Evolutionary conservation across 2,113 vertebrate species (phyloP).

Genomic region (Otus sunia): DNA sequence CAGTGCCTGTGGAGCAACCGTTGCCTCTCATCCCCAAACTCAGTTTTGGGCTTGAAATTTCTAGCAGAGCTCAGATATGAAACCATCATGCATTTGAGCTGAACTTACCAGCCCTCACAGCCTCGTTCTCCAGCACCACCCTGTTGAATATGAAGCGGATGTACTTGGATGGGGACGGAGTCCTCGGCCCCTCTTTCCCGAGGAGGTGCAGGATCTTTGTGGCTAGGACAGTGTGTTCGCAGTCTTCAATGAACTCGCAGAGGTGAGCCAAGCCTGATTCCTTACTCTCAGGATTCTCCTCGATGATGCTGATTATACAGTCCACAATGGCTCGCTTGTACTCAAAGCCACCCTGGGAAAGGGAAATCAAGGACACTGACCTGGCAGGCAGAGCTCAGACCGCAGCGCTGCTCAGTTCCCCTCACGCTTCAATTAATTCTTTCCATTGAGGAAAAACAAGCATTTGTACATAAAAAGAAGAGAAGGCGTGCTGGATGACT

Average conservation of each 20-base stretch:
- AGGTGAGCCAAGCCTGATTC: conserved; percentile 94
- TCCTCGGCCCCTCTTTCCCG: conserved; percentile 93
- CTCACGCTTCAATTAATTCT: not conserved
- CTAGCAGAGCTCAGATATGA: not conserved
- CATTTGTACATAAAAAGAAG: not conserved
- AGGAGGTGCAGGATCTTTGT: conserved; percentile 96
- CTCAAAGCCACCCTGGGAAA: conserved; percentile 91
- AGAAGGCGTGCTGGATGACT: not conserved
- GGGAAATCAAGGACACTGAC: not conserved
- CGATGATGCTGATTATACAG: conserved; percentile 95
- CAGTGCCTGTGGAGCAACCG: not conserved
- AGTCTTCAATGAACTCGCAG: conserved; percentile 98
- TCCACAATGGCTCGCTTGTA: conserved; percentile 98
- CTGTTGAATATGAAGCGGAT: conserved; percentile 99
- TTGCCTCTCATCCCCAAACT: not conserved
- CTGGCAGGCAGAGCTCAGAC: not conserved
- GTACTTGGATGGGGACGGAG: conserved; percentile 92
- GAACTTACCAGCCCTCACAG: conserved; percentile 90
- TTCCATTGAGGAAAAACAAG: not conserved
- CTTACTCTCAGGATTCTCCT: conserved; percentile 96
- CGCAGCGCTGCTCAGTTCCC: not conserved
- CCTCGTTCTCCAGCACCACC: conserved; percentile 96
- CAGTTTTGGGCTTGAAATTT: not conserved
- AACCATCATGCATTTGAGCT: fast-evolving
- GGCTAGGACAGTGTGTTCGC: conserved; percentile 95